These are phyloP conservation scores for Parelbella ahira DNA, from an alignment of 2,888 invertebrate species.

Conservation along the genomic window DNA sequence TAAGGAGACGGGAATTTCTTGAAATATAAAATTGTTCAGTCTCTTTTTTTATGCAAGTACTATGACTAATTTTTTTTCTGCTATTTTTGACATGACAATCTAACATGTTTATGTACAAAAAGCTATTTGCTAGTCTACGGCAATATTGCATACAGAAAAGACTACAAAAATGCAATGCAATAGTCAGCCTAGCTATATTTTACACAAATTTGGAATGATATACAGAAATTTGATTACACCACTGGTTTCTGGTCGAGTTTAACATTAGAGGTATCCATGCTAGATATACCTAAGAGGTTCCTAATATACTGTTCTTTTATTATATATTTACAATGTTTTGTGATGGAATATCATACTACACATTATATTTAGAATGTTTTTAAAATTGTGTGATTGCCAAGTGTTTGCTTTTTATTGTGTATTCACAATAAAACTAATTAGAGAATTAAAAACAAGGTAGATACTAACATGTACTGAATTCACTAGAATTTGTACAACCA, in stretches of 20 bases:
- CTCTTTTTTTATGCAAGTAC: slow-evolving; percentile 21
- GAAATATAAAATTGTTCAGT: slow-evolving; percentile 22
- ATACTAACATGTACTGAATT: slow-evolving; percentile 33
- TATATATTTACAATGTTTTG: slow-evolving; percentile 24
- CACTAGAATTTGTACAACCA: slow-evolving; percentile 37
- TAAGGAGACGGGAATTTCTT: slow-evolving; percentile 15
- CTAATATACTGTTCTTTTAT: slow-evolving; percentile 20
- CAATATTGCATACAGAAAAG: slow-evolving; percentile 16
- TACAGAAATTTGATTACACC: slow-evolving; percentile 8
- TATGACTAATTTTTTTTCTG: slow-evolving; percentile 2
- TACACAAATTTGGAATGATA: slow-evolving; percentile 22
- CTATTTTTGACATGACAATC: slow-evolving; percentile 1
- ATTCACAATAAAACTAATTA: slow-evolving; percentile 13
- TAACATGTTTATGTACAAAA: slow-evolving; percentile 8
- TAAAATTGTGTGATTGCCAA: slow-evolving; percentile 3
- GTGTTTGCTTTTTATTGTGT: slow-evolving; percentile 1
- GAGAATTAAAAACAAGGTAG: slow-evolving; percentile 3
- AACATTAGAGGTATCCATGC: slow-evolving; percentile 13
- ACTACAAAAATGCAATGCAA: slow-evolving; percentile 13
- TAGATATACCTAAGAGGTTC: slow-evolving; percentile 20
- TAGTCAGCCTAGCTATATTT: slow-evolving; percentile 17
- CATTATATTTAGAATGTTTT: slow-evolving; percentile 9
- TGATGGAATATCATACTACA: slow-evolving; percentile 18
- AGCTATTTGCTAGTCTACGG: slow-evolving; percentile 6
- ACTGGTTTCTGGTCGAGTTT: slow-evolving; percentile 12